Evolutionary conservation across 2,113 vertebrate species (phyloP).

Genomic region (Heterotis niloticus): DNA sequence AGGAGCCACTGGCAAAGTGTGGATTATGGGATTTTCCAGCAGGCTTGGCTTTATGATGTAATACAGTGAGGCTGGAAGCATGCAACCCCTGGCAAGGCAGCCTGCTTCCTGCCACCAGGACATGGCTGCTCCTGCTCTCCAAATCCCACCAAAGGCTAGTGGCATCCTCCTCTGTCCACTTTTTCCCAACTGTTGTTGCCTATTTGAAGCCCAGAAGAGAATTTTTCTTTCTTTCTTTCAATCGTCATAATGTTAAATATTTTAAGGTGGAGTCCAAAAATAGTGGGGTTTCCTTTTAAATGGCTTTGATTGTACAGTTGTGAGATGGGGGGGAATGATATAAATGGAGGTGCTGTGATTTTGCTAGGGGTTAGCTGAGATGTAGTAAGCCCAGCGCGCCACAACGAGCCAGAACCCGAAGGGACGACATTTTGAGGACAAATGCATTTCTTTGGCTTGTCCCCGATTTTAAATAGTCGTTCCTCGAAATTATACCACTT

Average conservation of each 20-base stretch:
- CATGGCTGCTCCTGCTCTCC: not conserved
- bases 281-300: not conserved
- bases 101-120: not conserved
- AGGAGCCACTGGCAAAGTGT: no score
- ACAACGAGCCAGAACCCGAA: not conserved
- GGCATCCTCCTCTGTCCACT: not conserved
- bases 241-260: constrained; percentile 10
- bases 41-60: not conserved
- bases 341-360: not conserved
- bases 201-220: not conserved
- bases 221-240: not conserved
- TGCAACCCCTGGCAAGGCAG: not conserved
- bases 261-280: not conserved
- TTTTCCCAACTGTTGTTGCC: not conserved
- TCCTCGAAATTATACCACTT: not conserved
- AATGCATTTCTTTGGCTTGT: not conserved
- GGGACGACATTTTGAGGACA: not conserved
- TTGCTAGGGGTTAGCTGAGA: not conserved
- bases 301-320: constrained; percentile 18
- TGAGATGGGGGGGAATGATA: not conserved
- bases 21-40: not conserved
- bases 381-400: not conserved
- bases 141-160: not conserved
- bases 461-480: not conserved
- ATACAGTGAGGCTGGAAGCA: not conserved